Evolutionary conservation across 2,888 invertebrate species (phyloP).

Genomic region (Caradrina clavipalpis): DNA sequence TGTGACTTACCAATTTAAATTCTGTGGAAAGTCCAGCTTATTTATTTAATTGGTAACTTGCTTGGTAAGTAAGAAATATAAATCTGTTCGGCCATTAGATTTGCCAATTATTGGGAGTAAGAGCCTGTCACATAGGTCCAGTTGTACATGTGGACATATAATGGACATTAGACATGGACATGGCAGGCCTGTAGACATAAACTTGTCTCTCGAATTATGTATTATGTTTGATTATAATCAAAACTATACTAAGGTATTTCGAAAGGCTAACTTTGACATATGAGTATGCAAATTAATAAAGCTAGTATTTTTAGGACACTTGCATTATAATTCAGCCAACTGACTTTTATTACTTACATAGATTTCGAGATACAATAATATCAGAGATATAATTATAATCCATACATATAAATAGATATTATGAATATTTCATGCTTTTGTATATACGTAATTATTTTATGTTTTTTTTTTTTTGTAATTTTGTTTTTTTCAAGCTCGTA

Average conservation of each 20-base stretch:
- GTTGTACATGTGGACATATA: constrained; percentile 9
- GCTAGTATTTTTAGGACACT: background rate
- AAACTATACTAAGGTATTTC: background rate
- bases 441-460: too few relatives aligned
- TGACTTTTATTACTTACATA: background rate
- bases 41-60: background rate
- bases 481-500: too few relatives aligned
- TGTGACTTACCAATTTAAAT: background rate
- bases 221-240: constrained; percentile 8
- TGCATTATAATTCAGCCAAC: background rate
- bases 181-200: constrained; percentile 8
- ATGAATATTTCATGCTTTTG: too few relatives aligned
- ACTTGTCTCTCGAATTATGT: constrained; percentile 8
- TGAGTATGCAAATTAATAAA: background rate
- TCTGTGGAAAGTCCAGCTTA: background rate
- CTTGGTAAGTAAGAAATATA: background rate
- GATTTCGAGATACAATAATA: too few relatives aligned
- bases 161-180: constrained; percentile 7
- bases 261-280: background rate
- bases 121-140: background rate
- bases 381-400: too few relatives aligned
- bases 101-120: constrained; percentile 5
- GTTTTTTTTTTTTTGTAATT: too few relatives aligned
- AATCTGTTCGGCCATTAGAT: too few relatives aligned
- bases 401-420: too few relatives aligned